Evolutionary conservation across 1,140 invertebrate species (phyloP).

Genomic region (Dendrolimus kikuchii): DNA sequence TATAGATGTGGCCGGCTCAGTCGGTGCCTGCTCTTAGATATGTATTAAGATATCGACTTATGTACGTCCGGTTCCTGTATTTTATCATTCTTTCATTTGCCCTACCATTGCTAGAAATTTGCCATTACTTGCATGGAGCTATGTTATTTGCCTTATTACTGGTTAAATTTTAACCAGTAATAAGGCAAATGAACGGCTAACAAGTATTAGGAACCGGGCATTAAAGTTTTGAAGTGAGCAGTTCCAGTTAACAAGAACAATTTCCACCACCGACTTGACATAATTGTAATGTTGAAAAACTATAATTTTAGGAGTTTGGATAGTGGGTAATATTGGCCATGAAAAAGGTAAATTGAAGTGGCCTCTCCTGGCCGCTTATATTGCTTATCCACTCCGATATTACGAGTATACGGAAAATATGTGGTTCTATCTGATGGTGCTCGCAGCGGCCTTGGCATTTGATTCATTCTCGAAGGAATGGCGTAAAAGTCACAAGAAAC

Average conservation of each 20-base stretch:
- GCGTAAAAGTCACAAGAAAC: slow-evolving; percentile 76
- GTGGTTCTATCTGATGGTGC: slow-evolving; percentile 78
- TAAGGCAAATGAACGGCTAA: too few species aligned
- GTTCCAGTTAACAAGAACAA: neutral
- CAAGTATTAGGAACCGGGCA: too few species aligned
- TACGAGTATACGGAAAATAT: slow-evolving; percentile 79
- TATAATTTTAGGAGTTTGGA: slow-evolving; percentile 83
- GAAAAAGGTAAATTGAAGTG: slow-evolving; percentile 80
- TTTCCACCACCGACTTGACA: neutral
- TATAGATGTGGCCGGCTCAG: too few species aligned
- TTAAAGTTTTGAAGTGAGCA: neutral
- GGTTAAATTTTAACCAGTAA: too few species aligned
- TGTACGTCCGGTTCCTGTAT: too few species aligned
- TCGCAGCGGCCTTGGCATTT: slow-evolving; percentile 77
- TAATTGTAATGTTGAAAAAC: slow-evolving; percentile 5
- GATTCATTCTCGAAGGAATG: slow-evolving; percentile 85
- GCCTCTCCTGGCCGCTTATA: slow-evolving; percentile 80
- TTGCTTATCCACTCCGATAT: slow-evolving; percentile 77
- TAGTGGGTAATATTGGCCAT: slow-evolving; percentile 91
- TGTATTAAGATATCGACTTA: too few species aligned
- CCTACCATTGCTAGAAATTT: too few species aligned
- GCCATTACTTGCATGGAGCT: too few species aligned
- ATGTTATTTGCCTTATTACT: too few species aligned
- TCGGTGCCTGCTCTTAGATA: too few species aligned
- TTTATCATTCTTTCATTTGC: too few species aligned